A percentile compares a stretch with the other conserved stretches of the same genome.
phyloP scores from a whole-genome alignment of 2,797 vertebrate genomes.

The Synanceia verrucosa region DNA sequence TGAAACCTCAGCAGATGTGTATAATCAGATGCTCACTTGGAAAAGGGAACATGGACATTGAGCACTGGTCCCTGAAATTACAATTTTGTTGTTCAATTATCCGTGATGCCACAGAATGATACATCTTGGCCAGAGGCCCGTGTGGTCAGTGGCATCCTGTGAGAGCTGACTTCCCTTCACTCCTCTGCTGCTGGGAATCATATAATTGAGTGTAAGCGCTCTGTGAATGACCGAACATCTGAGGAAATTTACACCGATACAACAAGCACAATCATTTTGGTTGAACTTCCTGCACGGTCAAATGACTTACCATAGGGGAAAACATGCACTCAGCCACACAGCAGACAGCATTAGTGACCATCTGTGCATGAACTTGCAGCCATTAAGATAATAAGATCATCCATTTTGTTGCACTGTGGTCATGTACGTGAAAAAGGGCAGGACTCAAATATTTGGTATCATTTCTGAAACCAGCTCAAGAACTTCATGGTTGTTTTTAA shows the following conservation, averaged over 20 bases:
- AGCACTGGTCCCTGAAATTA: slow-evolving; percentile 78
- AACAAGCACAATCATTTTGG: background rate
- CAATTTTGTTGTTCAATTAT: slow-evolving; percentile 81
- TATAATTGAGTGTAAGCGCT: slow-evolving; percentile 38
- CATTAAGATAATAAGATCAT: slow-evolving; percentile 68
- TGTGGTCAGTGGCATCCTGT: slow-evolving; percentile 42
- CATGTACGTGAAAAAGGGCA: background rate
- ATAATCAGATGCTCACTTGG: slow-evolving; percentile 55
- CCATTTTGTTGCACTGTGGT: slow-evolving; percentile 41
- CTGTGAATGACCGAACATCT: slow-evolving; percentile 30
- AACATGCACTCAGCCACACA: slow-evolving; percentile 34
- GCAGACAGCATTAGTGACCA: slow-evolving; percentile 42
- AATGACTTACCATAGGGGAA: slow-evolving; percentile 34
- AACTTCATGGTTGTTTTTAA: background rate
- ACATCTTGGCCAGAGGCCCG: slow-evolving; percentile 56
- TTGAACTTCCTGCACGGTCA: slow-evolving; percentile 29
- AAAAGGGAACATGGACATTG: slow-evolving; percentile 61
- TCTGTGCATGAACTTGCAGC: slow-evolving; percentile 64
- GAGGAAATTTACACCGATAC: slow-evolving; percentile 30
- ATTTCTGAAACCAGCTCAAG: slow-evolving; percentile 11
- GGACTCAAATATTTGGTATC: slow-evolving; percentile 5
- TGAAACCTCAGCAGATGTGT: slow-evolving; percentile 64
- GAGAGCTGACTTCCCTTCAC: slow-evolving; percentile 8
- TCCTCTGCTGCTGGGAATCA: slow-evolving; percentile 29
- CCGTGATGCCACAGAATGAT: slow-evolving; percentile 70